Percentiles rank a stretch among this genome's conserved stretches.
These are phyloP conservation scores for Erebia aethiops DNA, from an alignment of 2,888 invertebrate species.

Conservation along the genomic window DNA sequence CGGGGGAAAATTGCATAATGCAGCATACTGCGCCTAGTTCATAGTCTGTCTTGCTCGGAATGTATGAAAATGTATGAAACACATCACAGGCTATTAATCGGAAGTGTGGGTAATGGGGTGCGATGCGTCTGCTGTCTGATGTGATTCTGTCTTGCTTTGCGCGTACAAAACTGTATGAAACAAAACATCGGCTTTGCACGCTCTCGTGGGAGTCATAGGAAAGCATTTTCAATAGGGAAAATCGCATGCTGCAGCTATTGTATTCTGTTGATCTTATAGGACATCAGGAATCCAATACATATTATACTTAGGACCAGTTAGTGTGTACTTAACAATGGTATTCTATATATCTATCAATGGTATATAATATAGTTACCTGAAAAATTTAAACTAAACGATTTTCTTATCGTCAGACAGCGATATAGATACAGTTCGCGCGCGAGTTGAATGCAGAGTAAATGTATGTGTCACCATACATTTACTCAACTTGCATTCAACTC, in stretches of 20 bases:
- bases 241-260: neutral
- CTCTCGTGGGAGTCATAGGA: constrained; percentile 2
- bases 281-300: neutral
- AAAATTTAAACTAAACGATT: too few relatives aligned
- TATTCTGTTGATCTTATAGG: neutral
- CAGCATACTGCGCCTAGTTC: constrained; percentile 6
- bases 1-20: constrained; percentile 17
- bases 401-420: too few relatives aligned
- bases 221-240: constrained; percentile 3
- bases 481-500: too few relatives aligned
- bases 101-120: constrained; percentile 3
- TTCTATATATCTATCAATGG: too few relatives aligned
- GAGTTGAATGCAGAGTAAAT: too few relatives aligned
- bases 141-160: neutral
- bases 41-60: constrained; percentile 10
- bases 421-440: too few relatives aligned
- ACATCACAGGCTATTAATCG: neutral
- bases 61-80: constrained; percentile 7
- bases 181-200: neutral
- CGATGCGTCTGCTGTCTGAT: constrained; percentile 1
- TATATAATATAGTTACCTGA: too few relatives aligned
- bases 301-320: too few relatives aligned
- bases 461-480: too few relatives aligned
- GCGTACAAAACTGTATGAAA: constrained; percentile 1
- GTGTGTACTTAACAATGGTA: too few relatives aligned